Percentiles rank a stretch among this genome's conserved stretches.
Conservation (phyloP, 2,888 invertebrate species). For the Argynnis bischoffii region DNA sequence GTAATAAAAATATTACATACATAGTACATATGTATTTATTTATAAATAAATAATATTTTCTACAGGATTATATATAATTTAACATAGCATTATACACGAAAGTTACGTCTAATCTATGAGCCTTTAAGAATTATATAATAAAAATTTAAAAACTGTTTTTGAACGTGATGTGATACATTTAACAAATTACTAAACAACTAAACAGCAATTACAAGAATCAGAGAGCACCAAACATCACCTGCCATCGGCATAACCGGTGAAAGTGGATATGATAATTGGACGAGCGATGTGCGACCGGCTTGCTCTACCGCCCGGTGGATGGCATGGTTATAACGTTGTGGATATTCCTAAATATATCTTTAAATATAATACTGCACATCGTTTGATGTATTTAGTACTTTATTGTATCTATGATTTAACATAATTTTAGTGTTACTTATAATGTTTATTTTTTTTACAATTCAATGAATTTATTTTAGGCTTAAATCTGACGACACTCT, state of each 20-base stretch:
- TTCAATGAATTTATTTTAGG: no score
- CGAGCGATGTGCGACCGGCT: constrained; percentile 71
- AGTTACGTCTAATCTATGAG: no score
- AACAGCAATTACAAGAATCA: constrained; percentile 29
- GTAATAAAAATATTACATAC: no score
- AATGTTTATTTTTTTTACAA: no score
- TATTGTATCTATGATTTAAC: no score
- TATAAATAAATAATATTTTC: no score
- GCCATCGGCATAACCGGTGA: constrained; percentile 63
- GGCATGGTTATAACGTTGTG: constrained; percentile 38
- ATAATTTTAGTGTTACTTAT: no score
- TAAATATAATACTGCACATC: neutral
- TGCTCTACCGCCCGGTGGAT: constrained; percentile 47
- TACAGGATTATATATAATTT: no score
- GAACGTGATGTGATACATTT: constrained; percentile 2
- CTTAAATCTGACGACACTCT: no score
- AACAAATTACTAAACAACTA: constrained; percentile 9
- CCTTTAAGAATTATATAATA: neutral
- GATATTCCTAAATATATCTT: constrained; percentile 44
- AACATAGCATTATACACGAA: no score
- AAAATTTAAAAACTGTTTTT: neutral
- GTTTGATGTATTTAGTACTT: no score
- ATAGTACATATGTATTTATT: no score
- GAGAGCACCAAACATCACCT: constrained; percentile 38
- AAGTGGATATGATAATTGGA: constrained; percentile 82